Base-by-base conservation (phyloP, 2,797 vertebrate species). In the Steatocranus sp. region DNA sequence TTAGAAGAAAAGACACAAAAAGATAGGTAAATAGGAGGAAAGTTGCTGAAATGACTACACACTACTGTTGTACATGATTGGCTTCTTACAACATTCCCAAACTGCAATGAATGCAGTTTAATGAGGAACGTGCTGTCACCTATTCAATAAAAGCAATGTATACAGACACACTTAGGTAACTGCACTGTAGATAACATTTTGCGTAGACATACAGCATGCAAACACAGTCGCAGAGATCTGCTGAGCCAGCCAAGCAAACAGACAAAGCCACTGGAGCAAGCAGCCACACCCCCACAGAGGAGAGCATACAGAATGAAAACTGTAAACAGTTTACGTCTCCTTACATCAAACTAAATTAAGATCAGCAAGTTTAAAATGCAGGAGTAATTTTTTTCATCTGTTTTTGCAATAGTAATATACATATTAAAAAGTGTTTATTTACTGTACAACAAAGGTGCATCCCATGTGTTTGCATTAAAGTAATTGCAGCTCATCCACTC, bases 181-280 rank as follows among this genome's bases (percentile, higher is more conserved):
- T 81, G 81, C 73, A 75, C 53, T 89, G 76, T 80, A 73, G 87
- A 76, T 74, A 23, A 81, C 78, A 80, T 76, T 51, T 38, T 76
- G 54, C 63, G 54, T 66, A 88, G 83, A 88, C 76, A 84, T 63
- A 76, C 32, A 8, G 75, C 84, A 91, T 85, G 77, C 75, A 93
- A 88, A 91, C 87, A 83, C 85, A 87, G 84, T 79, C 90, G 82
- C 86, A 87, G 77, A 80, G 76, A 91, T 88, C 63, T 86, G 56
- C 87, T 79, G 76, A 89, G 56, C 75, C 49, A 86, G 87, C 84
- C 90, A 86, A 87, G 89, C 90, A 91, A 51, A 86, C 78, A 77
- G 73, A 86, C 81, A 92, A 87, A 89, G 89, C 77, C 85, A 79
- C 78, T 89, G 74, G 50, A 84, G 86, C 86, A 84, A 84, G 80